A percentile compares a stretch with the other conserved stretches of the same genome.
Evolutionary conservation across 2,888 invertebrate species (phyloP).

Genomic region (Tetragonisca angustula): DNA sequence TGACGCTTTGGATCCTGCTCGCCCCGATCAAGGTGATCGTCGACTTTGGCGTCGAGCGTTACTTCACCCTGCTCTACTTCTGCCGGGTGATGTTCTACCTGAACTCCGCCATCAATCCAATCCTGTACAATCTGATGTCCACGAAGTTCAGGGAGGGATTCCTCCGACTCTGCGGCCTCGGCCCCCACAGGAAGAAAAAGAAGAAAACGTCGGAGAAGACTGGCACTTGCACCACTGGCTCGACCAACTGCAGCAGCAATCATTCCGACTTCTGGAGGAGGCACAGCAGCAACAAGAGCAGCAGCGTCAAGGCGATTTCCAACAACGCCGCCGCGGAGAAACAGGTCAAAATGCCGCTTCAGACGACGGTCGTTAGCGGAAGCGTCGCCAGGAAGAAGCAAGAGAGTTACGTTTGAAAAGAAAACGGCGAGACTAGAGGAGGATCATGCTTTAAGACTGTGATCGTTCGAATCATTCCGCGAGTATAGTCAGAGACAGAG

Average conservation of each 20-base stretch:
- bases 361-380: slow-evolving; percentile 74
- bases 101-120: slow-evolving; percentile 96
- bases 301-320: slow-evolving; percentile 72
- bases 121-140: slow-evolving; percentile 96
- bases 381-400: slow-evolving; percentile 75
- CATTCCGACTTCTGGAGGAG: slow-evolving; percentile 86
- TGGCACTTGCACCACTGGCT: slow-evolving; percentile 77
- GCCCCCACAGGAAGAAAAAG: slow-evolving; percentile 68
- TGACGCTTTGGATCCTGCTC: slow-evolving; percentile 94
- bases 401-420: slow-evolving; percentile 79
- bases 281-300: slow-evolving; percentile 85
- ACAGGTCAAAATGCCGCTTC: slow-evolving; percentile 73
- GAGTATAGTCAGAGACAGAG: not conserved
- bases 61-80: slow-evolving; percentile 93
- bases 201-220: slow-evolving; percentile 68
- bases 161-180: slow-evolving; percentile 87
- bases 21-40: slow-evolving; percentile 88
- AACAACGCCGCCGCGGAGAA: slow-evolving; percentile 70
- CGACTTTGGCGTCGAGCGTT: slow-evolving; percentile 91
- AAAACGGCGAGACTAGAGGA: not conserved
- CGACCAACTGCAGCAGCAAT: slow-evolving; percentile 78
- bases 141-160: slow-evolving; percentile 95
- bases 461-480: slow-evolving; percentile 55
- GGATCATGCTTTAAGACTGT: slow-evolving; percentile 41
- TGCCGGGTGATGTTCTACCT: slow-evolving; percentile 94